These are phyloP conservation scores for Epicampocera succincta DNA, from an alignment of 2,888 invertebrate species.

Conservation along the genomic window DNA sequence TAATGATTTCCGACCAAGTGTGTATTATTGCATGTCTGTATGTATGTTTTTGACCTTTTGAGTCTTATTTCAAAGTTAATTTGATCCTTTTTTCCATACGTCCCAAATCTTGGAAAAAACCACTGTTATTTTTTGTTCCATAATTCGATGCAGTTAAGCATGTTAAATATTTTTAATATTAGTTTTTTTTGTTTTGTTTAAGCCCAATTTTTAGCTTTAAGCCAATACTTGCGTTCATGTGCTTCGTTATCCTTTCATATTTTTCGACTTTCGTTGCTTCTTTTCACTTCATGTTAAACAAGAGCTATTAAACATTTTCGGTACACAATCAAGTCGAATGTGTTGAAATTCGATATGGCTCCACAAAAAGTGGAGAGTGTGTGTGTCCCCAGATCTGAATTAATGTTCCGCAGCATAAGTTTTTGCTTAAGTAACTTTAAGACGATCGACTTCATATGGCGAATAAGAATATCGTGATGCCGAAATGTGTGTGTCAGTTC, in stretches of 20 bases:
- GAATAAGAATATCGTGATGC: not conserved
- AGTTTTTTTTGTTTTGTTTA: slow-evolving; percentile 42
- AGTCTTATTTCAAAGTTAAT: slow-evolving; percentile 68
- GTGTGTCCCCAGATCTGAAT: slow-evolving; percentile 60
- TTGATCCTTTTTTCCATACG: slow-evolving; percentile 61
- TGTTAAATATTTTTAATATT: slow-evolving; percentile 37
- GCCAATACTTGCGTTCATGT: slow-evolving; percentile 30
- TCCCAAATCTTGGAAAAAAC: slow-evolving; percentile 49
- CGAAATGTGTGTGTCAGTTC: not conserved
- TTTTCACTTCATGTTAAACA: not conserved
- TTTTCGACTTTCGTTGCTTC: slow-evolving; percentile 13
- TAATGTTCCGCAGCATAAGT: slow-evolving; percentile 60
- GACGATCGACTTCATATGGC: slow-evolving; percentile 42
- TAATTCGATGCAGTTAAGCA: slow-evolving; percentile 60
- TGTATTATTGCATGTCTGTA: too few species aligned
- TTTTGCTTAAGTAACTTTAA: slow-evolving; percentile 19
- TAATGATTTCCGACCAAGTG: slow-evolving; percentile 69
- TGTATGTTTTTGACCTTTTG: slow-evolving; percentile 67
- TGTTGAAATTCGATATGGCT: slow-evolving; percentile 67
- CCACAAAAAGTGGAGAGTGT: slow-evolving; percentile 54
- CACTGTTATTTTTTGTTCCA: slow-evolving; percentile 67
- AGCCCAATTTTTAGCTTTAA: slow-evolving; percentile 34
- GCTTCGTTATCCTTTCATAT: slow-evolving; percentile 52
- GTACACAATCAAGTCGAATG: slow-evolving; percentile 56
- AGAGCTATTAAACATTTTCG: slow-evolving; percentile 23